phyloP scores from a whole-genome alignment of 2,113 vertebrate species.

The Rana temporaria region DNA sequence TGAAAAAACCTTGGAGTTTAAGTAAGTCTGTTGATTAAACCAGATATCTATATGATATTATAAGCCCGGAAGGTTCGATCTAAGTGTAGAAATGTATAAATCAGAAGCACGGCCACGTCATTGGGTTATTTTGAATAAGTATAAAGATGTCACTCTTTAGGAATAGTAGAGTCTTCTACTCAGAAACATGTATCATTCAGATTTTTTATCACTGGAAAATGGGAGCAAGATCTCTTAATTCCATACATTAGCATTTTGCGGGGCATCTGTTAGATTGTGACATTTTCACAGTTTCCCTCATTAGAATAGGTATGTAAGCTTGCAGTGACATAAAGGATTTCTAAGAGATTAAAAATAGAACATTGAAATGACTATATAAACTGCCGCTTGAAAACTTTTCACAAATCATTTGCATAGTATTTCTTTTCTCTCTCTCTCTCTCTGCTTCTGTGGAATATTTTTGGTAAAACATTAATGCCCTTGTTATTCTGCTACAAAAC shows the following conservation, averaged over 20 bases:
- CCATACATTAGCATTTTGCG: constrained; percentile 49
- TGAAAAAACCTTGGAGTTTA: no score
- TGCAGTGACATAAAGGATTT: constrained; percentile 41
- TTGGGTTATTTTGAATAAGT: background rate
- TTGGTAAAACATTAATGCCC: constrained; percentile 43
- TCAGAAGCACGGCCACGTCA: no score
- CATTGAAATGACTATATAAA: constrained; percentile 46
- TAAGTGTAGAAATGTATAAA: no score
- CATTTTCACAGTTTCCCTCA: constrained; percentile 53
- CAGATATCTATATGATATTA: no score
- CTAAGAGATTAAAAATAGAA: constrained; percentile 49
- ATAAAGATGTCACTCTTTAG: background rate
- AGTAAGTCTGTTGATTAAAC: no score
- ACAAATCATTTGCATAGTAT: constrained; percentile 46
- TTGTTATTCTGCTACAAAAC: constrained; percentile 53
- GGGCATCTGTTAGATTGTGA: constrained; percentile 52
- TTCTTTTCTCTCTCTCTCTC: constrained; percentile 11
- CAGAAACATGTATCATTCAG: background rate
- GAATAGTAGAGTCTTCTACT: background rate
- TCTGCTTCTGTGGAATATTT: constrained; percentile 38
- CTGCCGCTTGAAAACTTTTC: constrained; percentile 50
- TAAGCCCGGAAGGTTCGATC: no score
- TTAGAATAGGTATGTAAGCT: constrained; percentile 53
- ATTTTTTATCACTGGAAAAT: background rate
- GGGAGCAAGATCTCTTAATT: constrained; percentile 14